phyloP scores from a whole-genome alignment of 2,888 invertebrate genomes.

The Alloscopus bannaensis region DNA sequence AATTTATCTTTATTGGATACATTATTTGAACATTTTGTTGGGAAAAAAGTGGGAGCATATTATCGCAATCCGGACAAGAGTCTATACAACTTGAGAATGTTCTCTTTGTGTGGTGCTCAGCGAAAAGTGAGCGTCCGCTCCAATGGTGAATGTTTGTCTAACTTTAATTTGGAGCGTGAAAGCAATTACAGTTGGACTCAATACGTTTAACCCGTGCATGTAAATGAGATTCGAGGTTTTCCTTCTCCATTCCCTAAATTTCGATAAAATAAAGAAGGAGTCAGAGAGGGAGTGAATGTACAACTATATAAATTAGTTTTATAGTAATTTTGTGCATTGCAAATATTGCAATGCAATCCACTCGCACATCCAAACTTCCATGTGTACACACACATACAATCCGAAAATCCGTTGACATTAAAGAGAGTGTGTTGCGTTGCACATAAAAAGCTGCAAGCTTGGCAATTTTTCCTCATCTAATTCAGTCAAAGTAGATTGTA shows the following conservation, averaged over 20 bases:
- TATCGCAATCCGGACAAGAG: neutral
- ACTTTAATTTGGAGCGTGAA: too few relatives aligned
- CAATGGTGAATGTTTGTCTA: constrained; percentile 10
- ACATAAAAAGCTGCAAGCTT: neutral
- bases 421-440: neutral
- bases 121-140: too few relatives aligned
- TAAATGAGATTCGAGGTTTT: too few relatives aligned
- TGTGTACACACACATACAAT: too few relatives aligned
- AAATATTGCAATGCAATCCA: neutral
- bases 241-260: too few relatives aligned
- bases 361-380: neutral
- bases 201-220: too few relatives aligned
- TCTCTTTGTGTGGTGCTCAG: neutral
- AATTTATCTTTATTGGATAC: too few relatives aligned
- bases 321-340: neutral
- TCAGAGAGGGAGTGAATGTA: too few relatives aligned
- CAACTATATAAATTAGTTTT: neutral
- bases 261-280: too few relatives aligned
- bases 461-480: neutral
- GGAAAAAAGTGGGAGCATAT: neutral
- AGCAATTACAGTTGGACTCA: too few relatives aligned
- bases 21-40: too few relatives aligned
- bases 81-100: neutral
- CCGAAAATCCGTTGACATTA: neutral
- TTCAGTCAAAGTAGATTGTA: neutral